phyloP scores from a whole-genome alignment of 1,140 invertebrate species.

The Aphidius ervi region DNA sequence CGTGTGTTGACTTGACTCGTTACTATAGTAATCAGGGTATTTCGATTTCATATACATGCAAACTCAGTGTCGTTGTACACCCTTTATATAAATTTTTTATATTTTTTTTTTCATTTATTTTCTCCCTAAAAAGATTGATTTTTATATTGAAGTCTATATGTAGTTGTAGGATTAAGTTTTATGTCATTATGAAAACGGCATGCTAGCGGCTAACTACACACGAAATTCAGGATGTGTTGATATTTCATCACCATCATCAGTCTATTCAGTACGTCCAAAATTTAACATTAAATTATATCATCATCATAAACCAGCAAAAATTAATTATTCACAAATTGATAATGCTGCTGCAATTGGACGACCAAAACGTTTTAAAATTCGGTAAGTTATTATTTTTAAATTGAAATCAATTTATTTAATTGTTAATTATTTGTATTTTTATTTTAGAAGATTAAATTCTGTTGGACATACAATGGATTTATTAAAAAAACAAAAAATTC shows the following conservation, averaged over 20 bases:
- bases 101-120: background rate
- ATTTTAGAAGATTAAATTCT: constrained; percentile 38
- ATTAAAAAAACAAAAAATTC: constrained; percentile 45
- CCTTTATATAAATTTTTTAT: background rate
- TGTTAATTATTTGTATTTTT: constrained; percentile 8
- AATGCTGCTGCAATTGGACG: constrained; percentile 22
- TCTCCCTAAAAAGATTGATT: constrained; percentile 17
- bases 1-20: background rate
- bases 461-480: constrained; percentile 35
- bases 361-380: constrained; percentile 35
- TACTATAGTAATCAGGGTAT: constrained; percentile 4
- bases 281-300: constrained; percentile 24
- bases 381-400: constrained; percentile 27
- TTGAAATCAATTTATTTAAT: background rate
- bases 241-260: constrained; percentile 21
- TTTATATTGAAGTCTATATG: constrained; percentile 29
- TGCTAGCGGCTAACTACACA: constrained; percentile 33
- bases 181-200: constrained; percentile 34
- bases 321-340: constrained; percentile 21
- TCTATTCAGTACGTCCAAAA: constrained; percentile 24
- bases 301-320: constrained; percentile 24
- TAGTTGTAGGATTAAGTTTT: constrained; percentile 23
- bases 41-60: constrained; percentile 13
- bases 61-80: background rate
- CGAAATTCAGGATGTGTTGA: constrained; percentile 24